Percentiles rank a stretch among this genome's conserved stretches.
phyloP scores from a whole-genome alignment of 2,888 invertebrate species.

The Pachydiplax longipennis region DNA sequence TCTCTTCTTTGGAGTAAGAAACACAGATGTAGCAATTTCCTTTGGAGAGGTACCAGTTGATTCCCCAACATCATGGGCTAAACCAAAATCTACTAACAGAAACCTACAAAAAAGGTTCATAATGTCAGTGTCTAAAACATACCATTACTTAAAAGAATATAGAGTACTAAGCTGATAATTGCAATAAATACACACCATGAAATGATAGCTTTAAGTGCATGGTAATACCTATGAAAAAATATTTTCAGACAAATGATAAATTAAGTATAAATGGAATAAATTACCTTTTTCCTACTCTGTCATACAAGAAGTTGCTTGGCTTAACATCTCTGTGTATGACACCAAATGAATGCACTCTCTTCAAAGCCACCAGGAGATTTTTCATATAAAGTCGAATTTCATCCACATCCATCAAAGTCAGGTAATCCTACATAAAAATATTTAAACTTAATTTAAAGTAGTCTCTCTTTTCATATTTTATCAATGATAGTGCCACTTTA shows the following conservation, averaged over 20 bases:
- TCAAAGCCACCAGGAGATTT: conserved; percentile 78
- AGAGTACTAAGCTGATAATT: not conserved
- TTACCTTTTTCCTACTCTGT: conserved; percentile 71
- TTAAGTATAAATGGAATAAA: not conserved
- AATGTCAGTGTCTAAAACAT: not conserved
- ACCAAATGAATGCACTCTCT: conserved; percentile 81
- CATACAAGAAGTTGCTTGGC: conserved; percentile 90
- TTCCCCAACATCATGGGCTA: conserved; percentile 70
- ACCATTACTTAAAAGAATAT: too few species aligned
- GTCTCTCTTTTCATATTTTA: too few species aligned
- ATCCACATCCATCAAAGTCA: conserved; percentile 70
- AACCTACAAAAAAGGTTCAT: conserved; percentile 64
- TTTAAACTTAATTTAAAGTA: not conserved
- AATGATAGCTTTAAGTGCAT: too few species aligned
- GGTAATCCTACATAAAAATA: conserved; percentile 69
- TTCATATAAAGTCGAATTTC: conserved; percentile 82
- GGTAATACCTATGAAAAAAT: too few species aligned
- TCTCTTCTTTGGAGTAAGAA: conserved; percentile 41
- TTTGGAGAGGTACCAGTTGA: conserved; percentile 11
- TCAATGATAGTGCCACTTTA: too few species aligned
- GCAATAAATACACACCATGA: too few species aligned
- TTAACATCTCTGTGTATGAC: conserved; percentile 91
- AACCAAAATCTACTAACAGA: conserved; percentile 87
- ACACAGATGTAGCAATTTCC: not conserved
- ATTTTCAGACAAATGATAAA: too few species aligned